Evolutionary conservation across 2,888 invertebrate genomes (phyloP), one percentile per base, ranked within the genome.

Genomic region (Erebia epiphron): DNA sequence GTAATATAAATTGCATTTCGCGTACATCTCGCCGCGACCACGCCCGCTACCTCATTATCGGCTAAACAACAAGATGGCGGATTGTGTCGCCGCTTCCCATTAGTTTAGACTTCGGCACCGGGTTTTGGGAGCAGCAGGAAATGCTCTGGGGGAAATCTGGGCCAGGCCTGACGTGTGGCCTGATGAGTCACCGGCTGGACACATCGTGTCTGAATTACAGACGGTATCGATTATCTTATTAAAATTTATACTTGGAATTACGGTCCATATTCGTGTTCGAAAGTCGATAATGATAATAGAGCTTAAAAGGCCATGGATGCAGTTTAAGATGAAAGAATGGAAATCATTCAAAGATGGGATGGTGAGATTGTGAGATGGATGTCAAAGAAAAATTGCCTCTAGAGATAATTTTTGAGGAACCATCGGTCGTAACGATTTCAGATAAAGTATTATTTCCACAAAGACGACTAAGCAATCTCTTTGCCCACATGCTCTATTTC

Each of bases 121-220:
- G 73, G 70, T 73, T 74, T n/a, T 70, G 66, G 68, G 52, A 68
- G 60, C 65, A 73, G 68, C 75, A 75, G 78, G 76, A 77, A 76
- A 77, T 75, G 70, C 72, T 73, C 74, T 67, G 67, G 57, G 74
- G 70, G 76, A 75, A 75, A 76, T 75, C 74, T 75, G 73, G 76
- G 71, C 71, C 75, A 73, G 64, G 62, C 72, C 54, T 52, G 58
- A 57, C 46, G 62, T 70, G 67, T 75, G 41, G 58, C 58, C 61
- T 18, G 46, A 62, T 62, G 73, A 75, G 73, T 75, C 71, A 74
- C 46, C 16, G 13, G 35, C 58, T 68, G 56, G 72, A 67, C 68
- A 66, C 63, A 57, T 70, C 62, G 57, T 46, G 26, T 61, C 63
- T 69, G 69, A 72, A 63, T 69, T 65, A 60, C 60, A 57, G 54